Percentiles rank a stretch among this genome's conserved stretches.
These are phyloP conservation scores for Styela plicata DNA, from an alignment of 23 tunicate genomes.

Conservation along the genomic window DNA sequence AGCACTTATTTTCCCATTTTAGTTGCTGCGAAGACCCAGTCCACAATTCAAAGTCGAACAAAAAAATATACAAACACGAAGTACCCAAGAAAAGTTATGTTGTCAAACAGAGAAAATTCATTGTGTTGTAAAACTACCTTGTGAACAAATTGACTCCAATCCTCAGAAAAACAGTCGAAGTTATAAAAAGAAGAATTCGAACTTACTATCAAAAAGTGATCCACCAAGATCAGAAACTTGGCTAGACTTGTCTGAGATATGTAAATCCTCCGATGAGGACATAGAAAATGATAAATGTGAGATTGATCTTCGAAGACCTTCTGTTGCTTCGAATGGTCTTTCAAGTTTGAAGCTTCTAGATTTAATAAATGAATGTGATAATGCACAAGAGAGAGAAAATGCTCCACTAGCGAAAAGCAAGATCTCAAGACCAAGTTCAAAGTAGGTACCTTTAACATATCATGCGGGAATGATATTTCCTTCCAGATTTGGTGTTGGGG, in stretches of 20 bases:
- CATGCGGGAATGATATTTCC: too few relatives aligned
- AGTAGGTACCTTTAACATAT: not conserved
- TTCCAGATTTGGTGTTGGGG: too few relatives aligned
- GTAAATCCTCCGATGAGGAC: constrained; percentile 11
- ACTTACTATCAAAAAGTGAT: not conserved
- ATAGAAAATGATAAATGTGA: not conserved
- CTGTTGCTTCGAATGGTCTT: not conserved
- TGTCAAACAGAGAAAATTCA: not conserved
- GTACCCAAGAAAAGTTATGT: too few relatives aligned
- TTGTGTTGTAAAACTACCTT: constrained; percentile 26
- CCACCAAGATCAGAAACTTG: constrained; percentile 17
- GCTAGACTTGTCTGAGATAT: constrained; percentile 24
- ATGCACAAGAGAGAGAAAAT: constrained; percentile 8
- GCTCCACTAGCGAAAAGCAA: not conserved
- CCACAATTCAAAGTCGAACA: not conserved
- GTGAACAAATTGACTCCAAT: not conserved
- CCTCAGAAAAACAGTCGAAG: not conserved
- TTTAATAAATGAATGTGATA: not conserved
- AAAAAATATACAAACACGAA: not conserved
- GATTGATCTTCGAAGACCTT: not conserved
- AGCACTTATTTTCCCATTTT: not conserved
- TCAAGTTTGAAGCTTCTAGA: constrained; percentile 14
- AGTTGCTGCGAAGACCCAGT: constrained; percentile 13
- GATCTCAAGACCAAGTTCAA: constrained; percentile 18
- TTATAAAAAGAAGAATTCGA: not conserved